Conservation (phyloP, 2,113 vertebrate genomes). For the Haemorhous mexicanus region DNA sequence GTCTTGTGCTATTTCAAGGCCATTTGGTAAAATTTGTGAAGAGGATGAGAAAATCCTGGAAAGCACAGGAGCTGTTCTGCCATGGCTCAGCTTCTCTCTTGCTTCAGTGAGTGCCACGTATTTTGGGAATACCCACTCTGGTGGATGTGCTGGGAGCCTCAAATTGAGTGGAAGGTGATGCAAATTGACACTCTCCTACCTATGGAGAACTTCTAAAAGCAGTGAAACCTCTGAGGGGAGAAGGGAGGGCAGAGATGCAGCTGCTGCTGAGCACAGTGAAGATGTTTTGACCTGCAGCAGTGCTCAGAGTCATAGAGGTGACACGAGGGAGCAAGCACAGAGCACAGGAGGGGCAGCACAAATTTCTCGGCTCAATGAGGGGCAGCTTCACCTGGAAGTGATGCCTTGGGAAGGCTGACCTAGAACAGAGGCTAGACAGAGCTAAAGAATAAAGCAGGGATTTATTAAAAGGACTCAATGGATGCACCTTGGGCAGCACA, state of each 20-base stretch:
- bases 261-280: not conserved
- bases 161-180: not conserved
- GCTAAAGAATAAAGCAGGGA: not conserved
- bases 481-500: not conserved
- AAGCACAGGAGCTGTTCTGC: not conserved
- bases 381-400: not conserved
- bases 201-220: not conserved
- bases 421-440: not conserved
- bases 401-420: not conserved
- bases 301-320: rapidly evolving
- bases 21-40: not conserved
- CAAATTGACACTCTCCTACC: not conserved
- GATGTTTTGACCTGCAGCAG: not conserved
- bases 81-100: not conserved
- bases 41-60: not conserved
- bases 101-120: not conserved
- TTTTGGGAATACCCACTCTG: not conserved
- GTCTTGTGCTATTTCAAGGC: not conserved
- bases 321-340: not conserved
- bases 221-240: not conserved
- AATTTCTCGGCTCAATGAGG: rapidly evolving
- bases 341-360: not conserved
- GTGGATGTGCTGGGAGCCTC: not conserved
- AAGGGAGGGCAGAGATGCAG: not conserved
- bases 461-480: not conserved